phyloP scores from a whole-genome alignment of 2,113 vertebrate species.

The Ondatra zibethicus region DNA sequence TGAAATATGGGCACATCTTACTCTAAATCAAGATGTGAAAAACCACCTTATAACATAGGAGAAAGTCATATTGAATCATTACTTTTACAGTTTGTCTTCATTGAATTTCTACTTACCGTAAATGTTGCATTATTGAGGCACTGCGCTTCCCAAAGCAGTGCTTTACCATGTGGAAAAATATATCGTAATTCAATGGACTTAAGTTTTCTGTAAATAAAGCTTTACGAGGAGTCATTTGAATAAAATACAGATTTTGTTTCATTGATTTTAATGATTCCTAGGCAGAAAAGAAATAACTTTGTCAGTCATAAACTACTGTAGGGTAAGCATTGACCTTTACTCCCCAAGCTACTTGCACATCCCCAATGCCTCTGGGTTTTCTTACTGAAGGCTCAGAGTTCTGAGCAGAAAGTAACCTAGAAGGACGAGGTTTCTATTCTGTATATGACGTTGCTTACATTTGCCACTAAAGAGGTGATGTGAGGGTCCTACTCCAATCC shows the following conservation, averaged over 20 bases:
- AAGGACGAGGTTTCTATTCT: neutral
- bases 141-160: conserved; percentile 93
- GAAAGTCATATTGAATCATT: conserved; percentile 23
- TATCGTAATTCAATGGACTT: conserved; percentile 87
- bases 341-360: neutral
- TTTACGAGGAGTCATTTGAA: conserved; percentile 90
- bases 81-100: neutral
- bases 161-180: conserved; percentile 93
- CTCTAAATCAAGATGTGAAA: conserved; percentile 7
- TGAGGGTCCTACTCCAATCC: neutral
- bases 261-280: conserved; percentile 14
- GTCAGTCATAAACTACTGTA: conserved; percentile 46
- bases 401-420: neutral
- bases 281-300: conserved; percentile 32
- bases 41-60: neutral
- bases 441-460: neutral
- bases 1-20: neutral
- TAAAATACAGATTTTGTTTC: conserved; percentile 89
- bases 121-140: conserved; percentile 87
- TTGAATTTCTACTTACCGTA: conserved; percentile 89
- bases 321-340: neutral
- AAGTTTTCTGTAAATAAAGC: conserved; percentile 91
- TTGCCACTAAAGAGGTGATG: neutral
- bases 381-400: neutral
- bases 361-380: neutral